Base-by-base conservation (phyloP, 2,888 invertebrate species). In the Rhagonycha lutea region DNA sequence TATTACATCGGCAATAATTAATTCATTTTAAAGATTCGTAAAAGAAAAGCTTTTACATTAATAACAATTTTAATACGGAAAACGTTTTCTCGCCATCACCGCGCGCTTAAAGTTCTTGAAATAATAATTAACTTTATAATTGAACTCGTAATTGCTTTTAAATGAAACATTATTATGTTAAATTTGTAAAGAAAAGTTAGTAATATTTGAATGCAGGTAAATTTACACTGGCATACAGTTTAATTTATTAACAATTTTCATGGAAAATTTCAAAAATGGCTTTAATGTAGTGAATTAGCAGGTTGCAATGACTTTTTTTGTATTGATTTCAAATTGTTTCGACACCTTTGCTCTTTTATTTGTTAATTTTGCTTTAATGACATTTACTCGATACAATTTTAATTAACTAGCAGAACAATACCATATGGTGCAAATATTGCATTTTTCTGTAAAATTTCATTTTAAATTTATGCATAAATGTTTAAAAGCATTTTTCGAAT, bases 11-110 rank as follows among this genome's bases (percentile, higher is more conserved):
- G 63, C 47, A 47, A 47, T 65, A 65, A 24, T 65, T 65, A 65
- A 65, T 65, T 65, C 63, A 65, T 65, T 65, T 65, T 65, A 65
- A 65, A 65, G 63, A 65, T 65, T 23, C 24, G 8, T 24, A n/a
- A 65, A 65, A 65, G 63, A 26, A 26, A 26, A 14, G 63, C 63
- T 87, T 82, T 1, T 86, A 84, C 23, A 89, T 14, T 62, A 61
- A 72, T 68, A 72, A 62, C 72, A 68, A 61, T 68, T 72, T 72
- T 72, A 68, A 72, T 72, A 61, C 68, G 61, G 23, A 24, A 61
- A 62, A 24, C 61, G 61, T 60, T 68, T 60, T 60, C 60, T 72
- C 32, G 32, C 71, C 14, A 24, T 24, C 65, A 67, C 60, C 68
- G 67, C 61, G 18, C 67, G 72, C 72, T 67, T 68, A 68, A 60